A percentile compares a stretch with the other conserved stretches of the same genome.
Evolutionary conservation across 2,797 vertebrate genomes (phyloP).

Genomic region (Artibeus jamaicensis): DNA sequence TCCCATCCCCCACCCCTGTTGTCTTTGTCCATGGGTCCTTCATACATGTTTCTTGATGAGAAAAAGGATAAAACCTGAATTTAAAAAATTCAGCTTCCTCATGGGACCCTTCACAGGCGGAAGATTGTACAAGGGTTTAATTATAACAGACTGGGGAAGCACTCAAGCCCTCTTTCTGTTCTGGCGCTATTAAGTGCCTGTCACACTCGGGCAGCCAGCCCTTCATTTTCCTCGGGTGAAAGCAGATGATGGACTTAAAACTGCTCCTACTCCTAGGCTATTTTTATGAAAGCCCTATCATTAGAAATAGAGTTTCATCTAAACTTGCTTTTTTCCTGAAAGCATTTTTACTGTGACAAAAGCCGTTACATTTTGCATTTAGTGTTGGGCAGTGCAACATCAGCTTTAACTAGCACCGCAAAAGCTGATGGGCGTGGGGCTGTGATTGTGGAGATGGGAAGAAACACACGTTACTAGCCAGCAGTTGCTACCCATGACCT

Average conservation of each 20-base stretch:
- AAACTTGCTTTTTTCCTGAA: slow-evolving; percentile 57
- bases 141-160: neutral
- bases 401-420: neutral
- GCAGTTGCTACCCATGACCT: neutral
- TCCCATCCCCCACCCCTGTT: no score
- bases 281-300: slow-evolving; percentile 71
- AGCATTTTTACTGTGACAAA: slow-evolving; percentile 61
- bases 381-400: neutral
- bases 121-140: slow-evolving; percentile 58
- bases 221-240: slow-evolving; percentile 76
- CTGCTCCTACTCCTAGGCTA: slow-evolving; percentile 75
- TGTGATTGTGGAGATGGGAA: neutral
- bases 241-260: slow-evolving; percentile 70
- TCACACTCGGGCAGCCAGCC: slow-evolving; percentile 69
- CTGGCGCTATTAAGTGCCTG: slow-evolving; percentile 68
- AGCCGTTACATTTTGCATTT: slow-evolving; percentile 59
- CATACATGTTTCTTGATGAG: neutral
- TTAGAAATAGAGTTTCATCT: slow-evolving; percentile 64
- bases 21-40: no score
- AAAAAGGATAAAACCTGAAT: neutral
- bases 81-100: neutral
- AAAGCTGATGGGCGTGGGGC: neutral
- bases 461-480: rapidly evolving
- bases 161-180: slow-evolving; percentile 15
- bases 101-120: neutral